Evolutionary conservation across 1,140 invertebrate species (phyloP), one percentile per base, ranked within the genome.

Genomic region (Nomia melanderi): DNA sequence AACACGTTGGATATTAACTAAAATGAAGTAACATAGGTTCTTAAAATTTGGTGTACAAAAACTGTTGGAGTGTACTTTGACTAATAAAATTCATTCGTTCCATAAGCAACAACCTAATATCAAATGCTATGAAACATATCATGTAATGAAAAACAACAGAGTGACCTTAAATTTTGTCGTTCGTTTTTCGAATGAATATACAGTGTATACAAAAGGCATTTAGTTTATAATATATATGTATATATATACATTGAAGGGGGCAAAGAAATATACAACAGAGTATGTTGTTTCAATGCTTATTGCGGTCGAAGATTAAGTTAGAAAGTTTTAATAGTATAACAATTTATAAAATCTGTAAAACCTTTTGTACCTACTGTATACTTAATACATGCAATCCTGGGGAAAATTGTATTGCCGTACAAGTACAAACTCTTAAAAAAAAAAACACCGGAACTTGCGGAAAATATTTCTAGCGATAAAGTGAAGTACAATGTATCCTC

Each of bases 271-370:
- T 50, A 50, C 47, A 50, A 50, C n/a, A 20, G 47, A 50, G 47
- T n/a, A n/a, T n/a, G 20, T 50, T 17, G 47, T n/a, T n/a, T 50
- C 47, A 17, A 50, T 50, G n/a, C 47, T 50, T 50, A 50, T 7
- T 50, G 20, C 47, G n/a, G 20, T n/a, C n/a, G 47, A 50, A n/a
- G 5, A 50, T 50, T 50, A 50, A n/a, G 47, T 50, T 50, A 50
- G n/a, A 50, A 50, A 50, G 47, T 50, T 50, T 50, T 50, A n/a
- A 50, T 50, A 50, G 47, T 50, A 50, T 50, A 50, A 50, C 47
- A 50, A 50, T n/a, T 50, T 23, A n/a, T 50, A 50, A n/a, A 50
- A n/a, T 50, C 7, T 50, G 47, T 20, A 50, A n/a, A 50, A 50
- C 8, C 20, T 50, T 50, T 50, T 50, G 47, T 50, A 50, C 47